Evolutionary conservation across 2,888 invertebrate genomes (phyloP).

Genomic region (Quadroppia sp.): DNA sequence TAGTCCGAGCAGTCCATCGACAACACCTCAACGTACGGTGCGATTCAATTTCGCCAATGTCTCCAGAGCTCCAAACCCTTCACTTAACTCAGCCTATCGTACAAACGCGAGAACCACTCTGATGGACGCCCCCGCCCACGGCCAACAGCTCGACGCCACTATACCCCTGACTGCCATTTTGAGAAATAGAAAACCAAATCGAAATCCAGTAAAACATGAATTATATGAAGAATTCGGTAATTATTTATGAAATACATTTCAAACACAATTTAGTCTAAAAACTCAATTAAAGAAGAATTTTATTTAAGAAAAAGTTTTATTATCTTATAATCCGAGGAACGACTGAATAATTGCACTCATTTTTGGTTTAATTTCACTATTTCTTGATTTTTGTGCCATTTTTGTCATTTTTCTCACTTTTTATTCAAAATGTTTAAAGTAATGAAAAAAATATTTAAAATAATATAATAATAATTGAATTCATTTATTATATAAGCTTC

Average conservation of each 20-base stretch:
- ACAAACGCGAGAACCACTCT: conserved; percentile 53
- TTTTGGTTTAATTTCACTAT: neutral
- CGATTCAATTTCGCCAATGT: conserved; percentile 16
- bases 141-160: conserved; percentile 59
- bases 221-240: conserved; percentile 31
- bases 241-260: neutral
- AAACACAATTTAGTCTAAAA: neutral
- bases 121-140: conserved; percentile 60
- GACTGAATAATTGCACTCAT: neutral
- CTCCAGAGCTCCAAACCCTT: neutral
- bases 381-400: conserved; percentile 24
- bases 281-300: neutral
- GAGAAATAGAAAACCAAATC: conserved; percentile 18
- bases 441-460: neutral
- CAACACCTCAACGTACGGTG: neutral
- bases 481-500: too few relatives aligned
- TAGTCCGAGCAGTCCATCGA: conserved; percentile 37
- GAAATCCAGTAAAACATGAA: conserved; percentile 12
- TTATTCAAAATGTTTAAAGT: neutral
- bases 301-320: neutral
- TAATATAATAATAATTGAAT: neutral
- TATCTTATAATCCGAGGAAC: neutral
- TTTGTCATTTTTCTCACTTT: neutral
- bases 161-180: conserved; percentile 57
- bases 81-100: neutral